Evolutionary conservation across 2,113 vertebrate genomes (phyloP).

Genomic region (Choloepus hoffmanni): DNA sequence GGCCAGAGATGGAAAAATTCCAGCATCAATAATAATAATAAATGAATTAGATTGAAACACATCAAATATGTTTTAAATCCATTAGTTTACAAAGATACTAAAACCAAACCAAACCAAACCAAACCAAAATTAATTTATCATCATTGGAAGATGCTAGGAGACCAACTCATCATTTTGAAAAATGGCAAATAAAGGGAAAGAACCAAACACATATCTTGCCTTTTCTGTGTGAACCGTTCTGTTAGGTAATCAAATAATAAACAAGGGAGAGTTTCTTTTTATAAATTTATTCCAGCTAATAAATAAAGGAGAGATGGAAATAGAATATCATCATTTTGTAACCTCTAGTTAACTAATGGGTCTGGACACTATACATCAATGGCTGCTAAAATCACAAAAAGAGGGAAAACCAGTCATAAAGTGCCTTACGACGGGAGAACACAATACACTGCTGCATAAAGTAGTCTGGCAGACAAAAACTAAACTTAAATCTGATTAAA

Average conservation of each 20-base stretch:
- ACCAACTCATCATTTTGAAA: slow-evolving; percentile 1
- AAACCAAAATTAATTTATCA: background rate
- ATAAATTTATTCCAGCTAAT: background rate
- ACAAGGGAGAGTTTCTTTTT: background rate
- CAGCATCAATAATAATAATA: background rate
- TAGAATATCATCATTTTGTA: background rate
- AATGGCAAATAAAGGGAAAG: background rate
- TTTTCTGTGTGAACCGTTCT: background rate
- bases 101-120: background rate
- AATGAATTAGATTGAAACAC: background rate
- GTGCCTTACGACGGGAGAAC: background rate
- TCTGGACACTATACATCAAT: background rate
- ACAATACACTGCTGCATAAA: background rate
- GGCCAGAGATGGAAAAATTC: background rate
- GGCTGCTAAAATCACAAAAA: background rate
- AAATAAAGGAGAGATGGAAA: background rate
- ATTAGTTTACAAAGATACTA: slow-evolving; percentile 21
- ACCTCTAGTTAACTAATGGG: background rate
- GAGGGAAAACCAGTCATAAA: background rate
- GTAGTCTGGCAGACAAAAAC: slow-evolving; percentile 1
- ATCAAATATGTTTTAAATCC: background rate
- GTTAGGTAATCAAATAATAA: background rate
- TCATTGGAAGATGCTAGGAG: background rate
- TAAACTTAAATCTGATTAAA: slow-evolving; percentile 48
- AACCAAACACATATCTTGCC: background rate